Conservation (phyloP, 2,797 vertebrate species). For the Cheirogaleus major region DNA sequence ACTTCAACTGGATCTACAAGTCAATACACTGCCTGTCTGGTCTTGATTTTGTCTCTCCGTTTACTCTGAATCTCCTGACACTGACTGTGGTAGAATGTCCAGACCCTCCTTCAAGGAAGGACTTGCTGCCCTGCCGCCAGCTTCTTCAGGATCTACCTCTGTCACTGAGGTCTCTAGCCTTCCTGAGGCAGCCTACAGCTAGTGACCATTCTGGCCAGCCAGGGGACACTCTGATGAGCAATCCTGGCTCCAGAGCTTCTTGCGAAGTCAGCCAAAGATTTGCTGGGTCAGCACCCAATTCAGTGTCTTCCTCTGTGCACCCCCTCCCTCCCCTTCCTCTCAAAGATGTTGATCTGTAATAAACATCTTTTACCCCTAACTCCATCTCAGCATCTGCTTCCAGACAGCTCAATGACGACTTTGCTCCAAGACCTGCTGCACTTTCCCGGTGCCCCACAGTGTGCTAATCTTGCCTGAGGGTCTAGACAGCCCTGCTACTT, state of each 20-base stretch:
- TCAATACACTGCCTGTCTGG: not conserved
- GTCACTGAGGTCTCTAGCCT: not conserved
- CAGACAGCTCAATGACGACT: not conserved
- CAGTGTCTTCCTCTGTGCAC: not conserved
- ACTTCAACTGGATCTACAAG: not conserved
- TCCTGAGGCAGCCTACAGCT: not conserved
- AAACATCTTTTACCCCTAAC: not conserved
- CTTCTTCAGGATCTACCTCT: not conserved
- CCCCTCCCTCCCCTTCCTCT: not conserved
- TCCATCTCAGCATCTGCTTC: not conserved
- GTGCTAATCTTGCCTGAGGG: not conserved
- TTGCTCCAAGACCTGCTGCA: not conserved
- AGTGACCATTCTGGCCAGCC: not conserved
- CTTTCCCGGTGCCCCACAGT: not conserved
- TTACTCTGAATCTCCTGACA: not conserved
- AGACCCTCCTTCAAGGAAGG: not conserved
- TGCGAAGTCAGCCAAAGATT: not conserved
- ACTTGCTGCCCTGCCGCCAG: not conserved
- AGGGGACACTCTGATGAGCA: not conserved
- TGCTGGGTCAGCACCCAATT: not conserved
- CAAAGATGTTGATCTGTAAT: not conserved
- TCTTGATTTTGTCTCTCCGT: not conserved
- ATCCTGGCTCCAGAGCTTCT: not conserved
- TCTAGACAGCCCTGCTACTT: not conserved
- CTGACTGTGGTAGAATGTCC: not conserved